phyloP scores from a whole-genome alignment of 2,888 invertebrate genomes.

The Julus scandinavius region DNA sequence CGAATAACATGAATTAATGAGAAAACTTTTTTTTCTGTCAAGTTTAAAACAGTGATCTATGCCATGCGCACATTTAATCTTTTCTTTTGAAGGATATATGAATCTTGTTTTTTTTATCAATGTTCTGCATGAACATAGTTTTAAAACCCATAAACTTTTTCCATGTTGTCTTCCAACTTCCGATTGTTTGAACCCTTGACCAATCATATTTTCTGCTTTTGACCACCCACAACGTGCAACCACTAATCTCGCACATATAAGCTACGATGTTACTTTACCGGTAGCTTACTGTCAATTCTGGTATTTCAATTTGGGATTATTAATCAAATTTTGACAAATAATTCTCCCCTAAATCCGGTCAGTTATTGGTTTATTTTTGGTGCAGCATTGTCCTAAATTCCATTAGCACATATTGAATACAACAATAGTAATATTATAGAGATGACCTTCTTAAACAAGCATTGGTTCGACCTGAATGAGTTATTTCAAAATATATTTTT shows the following conservation, averaged over 20 bases:
- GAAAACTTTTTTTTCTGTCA: not conserved
- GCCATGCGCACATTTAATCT: conserved; percentile 12
- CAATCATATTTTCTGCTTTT: not conserved
- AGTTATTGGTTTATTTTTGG: too few relatives aligned
- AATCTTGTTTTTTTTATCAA: conserved; percentile 5
- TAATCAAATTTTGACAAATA: too few relatives aligned
- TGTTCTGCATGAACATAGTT: not conserved
- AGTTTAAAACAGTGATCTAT: conserved; percentile 12
- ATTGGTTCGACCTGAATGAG: not conserved
- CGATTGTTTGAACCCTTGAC: not conserved
- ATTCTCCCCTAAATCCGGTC: too few relatives aligned
- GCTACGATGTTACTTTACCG: not conserved
- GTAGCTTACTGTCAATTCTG: too few relatives aligned
- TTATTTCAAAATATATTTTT: not conserved
- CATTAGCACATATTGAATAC: not conserved
- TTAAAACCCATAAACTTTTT: conserved; percentile 32
- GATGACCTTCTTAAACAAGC: not conserved
- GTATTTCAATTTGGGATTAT: too few relatives aligned
- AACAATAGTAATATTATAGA: not conserved
- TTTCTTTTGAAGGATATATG: conserved; percentile 29
- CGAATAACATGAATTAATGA: conserved; percentile 43
- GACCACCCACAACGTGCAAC: conserved; percentile 6
- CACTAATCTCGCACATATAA: not conserved
- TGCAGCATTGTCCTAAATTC: not conserved
- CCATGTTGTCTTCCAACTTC: not conserved